A percentile compares a stretch with the other conserved stretches of the same genome.
Evolutionary conservation across 1,140 invertebrate genomes (phyloP).

Genomic region (Drosophila baimaii): DNA sequence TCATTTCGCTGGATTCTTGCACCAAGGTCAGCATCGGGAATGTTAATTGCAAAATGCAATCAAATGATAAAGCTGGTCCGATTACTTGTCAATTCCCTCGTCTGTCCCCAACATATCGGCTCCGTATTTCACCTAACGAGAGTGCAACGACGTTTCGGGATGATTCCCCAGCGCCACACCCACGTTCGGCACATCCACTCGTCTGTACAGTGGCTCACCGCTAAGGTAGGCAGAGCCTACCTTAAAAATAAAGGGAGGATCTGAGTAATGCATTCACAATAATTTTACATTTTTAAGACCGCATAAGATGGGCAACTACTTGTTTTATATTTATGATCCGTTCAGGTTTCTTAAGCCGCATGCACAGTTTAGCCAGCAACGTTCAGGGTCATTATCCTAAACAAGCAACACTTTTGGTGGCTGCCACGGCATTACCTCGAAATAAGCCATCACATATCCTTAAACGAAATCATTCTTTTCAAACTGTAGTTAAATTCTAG

Average conservation of each 20-base stretch:
- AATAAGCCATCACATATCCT: slow-evolving; percentile 40
- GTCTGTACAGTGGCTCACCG: neutral
- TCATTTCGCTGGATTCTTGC: slow-evolving; percentile 1
- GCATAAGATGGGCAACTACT: neutral
- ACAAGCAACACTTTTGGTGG: slow-evolving; percentile 36
- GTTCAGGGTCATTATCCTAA: slow-evolving; percentile 72
- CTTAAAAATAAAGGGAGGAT: too few species aligned
- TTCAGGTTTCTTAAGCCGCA: slow-evolving; percentile 18
- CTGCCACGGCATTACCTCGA: slow-evolving; percentile 5
- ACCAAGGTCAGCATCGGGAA: slow-evolving; percentile 6
- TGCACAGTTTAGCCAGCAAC: slow-evolving; percentile 47
- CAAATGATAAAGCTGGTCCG: slow-evolving; percentile 17
- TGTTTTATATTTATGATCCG: neutral
- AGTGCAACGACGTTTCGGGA: slow-evolving; percentile 15
- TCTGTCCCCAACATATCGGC: slow-evolving; percentile 1
- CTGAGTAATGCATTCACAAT: neutral
- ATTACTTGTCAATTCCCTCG: neutral
- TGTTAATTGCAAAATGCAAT: slow-evolving; percentile 25
- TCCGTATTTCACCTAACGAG: slow-evolving; percentile 10
- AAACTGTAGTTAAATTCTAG: neutral
- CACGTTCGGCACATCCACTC: slow-evolving; percentile 12
- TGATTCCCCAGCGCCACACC: slow-evolving; percentile 24
- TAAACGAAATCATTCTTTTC: neutral
- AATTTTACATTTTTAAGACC: neutral
- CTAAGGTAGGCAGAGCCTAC: neutral